A percentile compares a stretch with the other conserved stretches of the same genome.
Evolutionary conservation across 2,113 vertebrate genomes (phyloP).

Genomic region (Epinephelus moara): DNA sequence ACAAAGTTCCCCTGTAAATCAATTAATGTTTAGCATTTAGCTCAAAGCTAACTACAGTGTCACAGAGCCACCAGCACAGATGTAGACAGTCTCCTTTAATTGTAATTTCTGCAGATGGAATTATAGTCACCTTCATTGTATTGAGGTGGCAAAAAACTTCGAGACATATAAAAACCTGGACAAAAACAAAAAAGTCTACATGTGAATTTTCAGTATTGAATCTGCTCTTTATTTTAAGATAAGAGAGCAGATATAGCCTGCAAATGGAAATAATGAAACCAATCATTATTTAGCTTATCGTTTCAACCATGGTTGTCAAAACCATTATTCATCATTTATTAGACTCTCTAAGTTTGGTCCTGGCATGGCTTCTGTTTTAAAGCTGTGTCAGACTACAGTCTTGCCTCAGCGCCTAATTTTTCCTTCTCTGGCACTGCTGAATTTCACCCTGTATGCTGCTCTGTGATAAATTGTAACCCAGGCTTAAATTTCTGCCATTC

Average conservation of each 20-base stretch:
- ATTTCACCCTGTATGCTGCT: conserved; percentile 19
- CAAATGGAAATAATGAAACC: neutral
- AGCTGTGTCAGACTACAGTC: conserved; percentile 1
- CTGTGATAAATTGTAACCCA: conserved; percentile 37
- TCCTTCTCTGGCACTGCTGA: conserved; percentile 23
- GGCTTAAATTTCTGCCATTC: conserved; percentile 19
- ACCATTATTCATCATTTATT: conserved; percentile 12
- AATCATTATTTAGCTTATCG: neutral
- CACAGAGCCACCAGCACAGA: too few relatives aligned
- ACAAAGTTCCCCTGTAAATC: too few relatives aligned
- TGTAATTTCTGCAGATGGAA: too few relatives aligned
- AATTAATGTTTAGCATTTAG: too few relatives aligned
- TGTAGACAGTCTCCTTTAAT: too few relatives aligned
- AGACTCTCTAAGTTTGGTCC: neutral
- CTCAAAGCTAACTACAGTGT: too few relatives aligned
- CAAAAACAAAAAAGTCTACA: neutral
- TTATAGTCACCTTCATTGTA: too few relatives aligned
- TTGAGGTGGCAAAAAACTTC: too few relatives aligned
- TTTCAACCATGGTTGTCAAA: neutral
- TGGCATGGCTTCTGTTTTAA: conserved; percentile 15
- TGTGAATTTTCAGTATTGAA: neutral
- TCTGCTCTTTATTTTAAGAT: neutral
- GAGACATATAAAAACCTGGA: too few relatives aligned
- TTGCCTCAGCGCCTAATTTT: neutral
- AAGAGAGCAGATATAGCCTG: neutral